Evolutionary conservation across 2,888 invertebrate genomes (phyloP).

Genomic region (Pediacus dermestoides): DNA sequence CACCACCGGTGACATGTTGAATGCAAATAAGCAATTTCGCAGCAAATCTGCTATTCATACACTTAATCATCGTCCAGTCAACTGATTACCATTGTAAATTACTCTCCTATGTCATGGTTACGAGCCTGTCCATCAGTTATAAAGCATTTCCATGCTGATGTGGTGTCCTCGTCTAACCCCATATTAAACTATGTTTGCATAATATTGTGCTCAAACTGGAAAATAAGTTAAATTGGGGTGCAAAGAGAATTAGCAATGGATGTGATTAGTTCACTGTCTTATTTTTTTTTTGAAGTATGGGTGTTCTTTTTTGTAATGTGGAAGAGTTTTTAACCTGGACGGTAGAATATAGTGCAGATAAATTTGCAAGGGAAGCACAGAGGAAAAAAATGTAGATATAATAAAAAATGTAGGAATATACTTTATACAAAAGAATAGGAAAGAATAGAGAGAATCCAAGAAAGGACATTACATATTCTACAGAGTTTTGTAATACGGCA

Average conservation of each 20-base stretch:
- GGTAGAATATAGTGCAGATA: too few species aligned
- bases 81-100: constrained; percentile 51
- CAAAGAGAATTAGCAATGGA: too few species aligned
- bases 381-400: background rate
- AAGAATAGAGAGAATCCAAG: constrained; percentile 5
- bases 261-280: too few species aligned
- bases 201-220: too few species aligned
- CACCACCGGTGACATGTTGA: constrained; percentile 29
- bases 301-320: too few species aligned
- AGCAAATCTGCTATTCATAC: constrained; percentile 50
- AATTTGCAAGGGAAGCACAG: constrained; percentile 5
- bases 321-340: too few species aligned
- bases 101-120: constrained; percentile 32
- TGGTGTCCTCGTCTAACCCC: too few species aligned
- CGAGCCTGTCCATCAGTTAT: constrained; percentile 22
- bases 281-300: too few species aligned
- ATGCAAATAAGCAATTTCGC: constrained; percentile 49
- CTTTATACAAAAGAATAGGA: constrained; percentile 3
- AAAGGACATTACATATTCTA: constrained; percentile 9
- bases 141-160: constrained; percentile 9
- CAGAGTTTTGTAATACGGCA: constrained; percentile 6
- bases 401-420: constrained; percentile 5
- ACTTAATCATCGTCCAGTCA: constrained; percentile 52
- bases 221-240: too few species aligned
- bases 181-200: too few species aligned